Percentiles rank a stretch among this genome's conserved stretches.
phyloP scores from a whole-genome alignment of 2,113 vertebrate species.

The Lanius collurio region DNA sequence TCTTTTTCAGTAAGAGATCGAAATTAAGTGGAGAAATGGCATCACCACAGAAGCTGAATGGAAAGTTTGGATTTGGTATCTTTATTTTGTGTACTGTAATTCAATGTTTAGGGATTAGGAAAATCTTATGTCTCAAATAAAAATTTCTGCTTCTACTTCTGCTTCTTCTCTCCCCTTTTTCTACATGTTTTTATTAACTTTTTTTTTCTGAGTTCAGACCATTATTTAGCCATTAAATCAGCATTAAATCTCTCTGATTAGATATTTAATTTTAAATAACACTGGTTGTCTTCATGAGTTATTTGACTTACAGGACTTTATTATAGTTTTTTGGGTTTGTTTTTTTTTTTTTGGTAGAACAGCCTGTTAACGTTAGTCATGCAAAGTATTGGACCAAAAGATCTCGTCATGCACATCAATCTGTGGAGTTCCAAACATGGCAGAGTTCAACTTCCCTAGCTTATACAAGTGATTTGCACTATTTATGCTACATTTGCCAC shows the following conservation, averaged over 20 bases:
- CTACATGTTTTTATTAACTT: not conserved
- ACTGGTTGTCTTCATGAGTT: not conserved
- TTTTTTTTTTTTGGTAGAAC: not conserved
- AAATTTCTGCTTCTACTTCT: not conserved
- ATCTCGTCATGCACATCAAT: not conserved
- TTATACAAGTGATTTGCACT: not conserved
- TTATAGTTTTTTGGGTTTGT: not conserved
- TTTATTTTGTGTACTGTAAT: not conserved
- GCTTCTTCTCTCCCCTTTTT: not conserved
- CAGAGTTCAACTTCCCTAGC: not conserved
- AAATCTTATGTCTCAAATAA: not conserved
- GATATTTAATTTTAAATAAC: slow-evolving; percentile 9
- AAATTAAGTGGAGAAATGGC: not conserved
- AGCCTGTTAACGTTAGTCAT: not conserved
- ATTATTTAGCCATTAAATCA: not conserved
- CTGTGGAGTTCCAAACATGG: not conserved
- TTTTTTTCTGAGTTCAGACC: not conserved
- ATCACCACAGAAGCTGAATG: not conserved
- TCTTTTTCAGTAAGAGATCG: not conserved
- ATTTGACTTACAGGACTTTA: not conserved
- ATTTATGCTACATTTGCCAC: not conserved
- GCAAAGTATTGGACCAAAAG: not conserved
- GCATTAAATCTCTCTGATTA: not conserved
- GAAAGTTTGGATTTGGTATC: not conserved
- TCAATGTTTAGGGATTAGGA: not conserved